These are phyloP conservation scores for Ptilorrhoa leucosticta DNA, from an alignment of 2,113 vertebrate genomes.

Conservation along the genomic window DNA sequence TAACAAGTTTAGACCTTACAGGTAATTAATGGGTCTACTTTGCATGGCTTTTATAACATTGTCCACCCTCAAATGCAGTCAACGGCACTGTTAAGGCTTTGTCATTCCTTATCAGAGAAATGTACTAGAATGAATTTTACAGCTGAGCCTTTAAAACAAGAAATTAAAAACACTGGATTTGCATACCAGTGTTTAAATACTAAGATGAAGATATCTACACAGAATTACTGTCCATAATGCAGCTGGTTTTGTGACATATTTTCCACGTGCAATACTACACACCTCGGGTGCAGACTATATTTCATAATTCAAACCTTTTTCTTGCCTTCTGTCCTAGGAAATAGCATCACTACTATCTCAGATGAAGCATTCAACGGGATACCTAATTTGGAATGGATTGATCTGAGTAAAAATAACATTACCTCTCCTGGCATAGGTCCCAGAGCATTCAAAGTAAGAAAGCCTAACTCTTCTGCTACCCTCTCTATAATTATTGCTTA, in stretches of 20 bases:
- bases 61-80: not conserved
- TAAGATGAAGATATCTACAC: not conserved
- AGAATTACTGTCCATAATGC: not conserved
- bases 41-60: not conserved
- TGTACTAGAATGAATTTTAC: not conserved
- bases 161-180: not conserved
- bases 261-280: not conserved
- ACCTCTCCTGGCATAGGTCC: conserved; percentile 77
- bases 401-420: conserved; percentile 91
- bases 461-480: not conserved
- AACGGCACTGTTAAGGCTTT: not conserved
- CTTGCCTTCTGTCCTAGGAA: conserved; percentile 75
- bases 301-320: not conserved
- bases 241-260: not conserved
- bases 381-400: conserved; percentile 92
- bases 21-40: conserved; percentile 73
- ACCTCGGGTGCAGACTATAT: not conserved
- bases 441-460: conserved; percentile 86
- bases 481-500: not conserved
- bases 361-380: conserved; percentile 89
- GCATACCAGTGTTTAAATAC: not conserved
- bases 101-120: not conserved
- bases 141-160: not conserved
- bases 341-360: conserved; percentile 84
- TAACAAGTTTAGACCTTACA: conserved; percentile 85